Evolutionary conservation across 2,797 vertebrate genomes (phyloP).

Genomic region (Tiaroga cobitis): DNA sequence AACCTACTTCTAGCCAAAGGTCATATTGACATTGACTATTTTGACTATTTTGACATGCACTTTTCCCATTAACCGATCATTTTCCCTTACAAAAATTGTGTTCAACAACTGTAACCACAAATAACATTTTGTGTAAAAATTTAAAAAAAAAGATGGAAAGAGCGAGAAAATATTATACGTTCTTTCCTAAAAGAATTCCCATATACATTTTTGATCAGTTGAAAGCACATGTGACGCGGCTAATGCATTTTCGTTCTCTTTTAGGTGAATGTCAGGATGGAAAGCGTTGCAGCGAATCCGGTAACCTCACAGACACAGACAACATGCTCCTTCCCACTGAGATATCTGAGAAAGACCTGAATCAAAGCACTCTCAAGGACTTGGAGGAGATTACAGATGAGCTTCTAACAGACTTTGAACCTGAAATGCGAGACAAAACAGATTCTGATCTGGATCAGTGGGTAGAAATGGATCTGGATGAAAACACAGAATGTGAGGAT

Average conservation of each 20-base stretch:
- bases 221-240: not conserved
- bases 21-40: not conserved
- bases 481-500: conserved; percentile 19
- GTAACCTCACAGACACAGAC: conserved; percentile 27
- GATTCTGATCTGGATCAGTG: conserved; percentile 27
- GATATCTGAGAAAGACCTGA: conserved; percentile 20
- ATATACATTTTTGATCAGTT: conserved; percentile 12
- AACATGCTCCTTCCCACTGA: conserved; percentile 49
- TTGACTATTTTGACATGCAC: not conserved
- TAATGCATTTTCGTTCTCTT: conserved; percentile 24
- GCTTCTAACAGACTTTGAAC: not conserved
- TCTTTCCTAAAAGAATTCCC: not conserved
- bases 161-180: not conserved
- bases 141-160: not conserved
- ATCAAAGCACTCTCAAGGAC: conserved; percentile 23
- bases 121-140: not conserved
- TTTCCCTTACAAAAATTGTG: not conserved
- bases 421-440: not conserved
- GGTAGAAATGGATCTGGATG: conserved; percentile 8
- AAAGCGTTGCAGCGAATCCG: conserved; percentile 22
- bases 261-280: conserved; percentile 60
- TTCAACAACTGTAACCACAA: not conserved
- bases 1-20: not conserved
- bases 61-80: not conserved
- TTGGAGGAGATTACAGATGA: conserved; percentile 27